Evolutionary conservation across 2,888 invertebrate species (phyloP), one percentile per base, ranked within the genome.

Genomic region (Pristionchus mayeri): DNA sequence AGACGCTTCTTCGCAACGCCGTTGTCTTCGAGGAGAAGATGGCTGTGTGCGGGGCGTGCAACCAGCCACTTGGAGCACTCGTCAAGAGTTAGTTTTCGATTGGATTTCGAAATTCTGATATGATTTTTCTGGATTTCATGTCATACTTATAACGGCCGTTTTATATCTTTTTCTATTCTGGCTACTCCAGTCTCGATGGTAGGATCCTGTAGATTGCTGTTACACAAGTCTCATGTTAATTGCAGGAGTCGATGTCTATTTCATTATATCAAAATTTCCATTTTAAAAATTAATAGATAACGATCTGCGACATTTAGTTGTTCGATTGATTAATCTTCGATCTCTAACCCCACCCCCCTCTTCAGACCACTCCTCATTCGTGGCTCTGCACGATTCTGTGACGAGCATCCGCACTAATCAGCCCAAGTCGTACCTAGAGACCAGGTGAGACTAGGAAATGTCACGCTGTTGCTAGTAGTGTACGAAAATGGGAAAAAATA

Each of bases 21-120:
- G 67, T 85, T 16, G 30, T 84, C 18, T 71, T 86, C 6, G 85
- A 87, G 30, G 78, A 84, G 57, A 85, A 86, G 34, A 85, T 85
- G 79, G 81, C 87, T 4, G 80, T 63, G 16, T 88, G 88, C 80
- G 85, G 87, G 54, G 88, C 86, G 30, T 88, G 88, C 71, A 84
- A 84, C 24, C 85, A 85, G 34, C 85, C 88, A 44, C 52, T 88
- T 34, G 88, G 88, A 60, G 21, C 52, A 1, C 63, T 86, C 37
- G 82, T 86, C 63, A 88, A 87, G 63, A 88, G 88, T 88, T 16
- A 67, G 86, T 9, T 40, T n/a, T 60, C 37, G 82, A 44, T 50
- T 50, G 34, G 21, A 44, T 79, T 24, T 30, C 34, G 50, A 44
- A 16, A 24, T 11, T 34, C 37, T 79, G 44, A n/a, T 40, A 11